Conservation (phyloP, 2,113 vertebrate genomes). For the Rhinopomastus cyanomelas region DNA sequence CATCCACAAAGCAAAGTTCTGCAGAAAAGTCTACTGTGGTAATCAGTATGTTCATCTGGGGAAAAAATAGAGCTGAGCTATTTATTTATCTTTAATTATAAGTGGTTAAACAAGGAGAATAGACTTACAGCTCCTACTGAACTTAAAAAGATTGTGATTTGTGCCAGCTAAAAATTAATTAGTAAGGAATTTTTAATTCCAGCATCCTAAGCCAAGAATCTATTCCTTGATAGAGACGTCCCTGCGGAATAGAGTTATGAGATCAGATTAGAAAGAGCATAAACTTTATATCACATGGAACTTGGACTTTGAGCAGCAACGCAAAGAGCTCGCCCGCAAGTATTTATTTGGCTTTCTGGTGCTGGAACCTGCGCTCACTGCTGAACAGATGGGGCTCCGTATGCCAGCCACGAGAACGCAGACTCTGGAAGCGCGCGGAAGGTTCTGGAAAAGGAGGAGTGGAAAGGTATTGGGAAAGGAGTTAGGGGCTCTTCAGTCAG, state of each 20-base stretch:
- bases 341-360: not conserved
- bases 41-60: slow-evolving; percentile 23
- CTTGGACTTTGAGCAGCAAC: not conserved
- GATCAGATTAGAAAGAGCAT: slow-evolving; percentile 58
- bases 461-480: too few species aligned
- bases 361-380: not conserved
- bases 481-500: not conserved
- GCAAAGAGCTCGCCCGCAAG: not conserved
- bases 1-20: not conserved
- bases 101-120: slow-evolving; percentile 64
- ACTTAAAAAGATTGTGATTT: slow-evolving; percentile 63
- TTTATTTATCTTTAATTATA: slow-evolving; percentile 67
- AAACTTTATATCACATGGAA: slow-evolving; percentile 39
- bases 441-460: not conserved
- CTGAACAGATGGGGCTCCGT: not conserved
- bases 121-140: slow-evolving; percentile 67
- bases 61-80: slow-evolving; percentile 28
- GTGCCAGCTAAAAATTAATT: slow-evolving; percentile 77
- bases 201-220: slow-evolving; percentile 65
- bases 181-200: slow-evolving; percentile 73
- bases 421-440: not conserved
- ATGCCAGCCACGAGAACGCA: not conserved
- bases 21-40: not conserved
- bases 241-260: slow-evolving; percentile 57
- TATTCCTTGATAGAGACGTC: slow-evolving; percentile 72